Conservation (phyloP, 1,140 invertebrate genomes). For the Coelopa frigida region DNA sequence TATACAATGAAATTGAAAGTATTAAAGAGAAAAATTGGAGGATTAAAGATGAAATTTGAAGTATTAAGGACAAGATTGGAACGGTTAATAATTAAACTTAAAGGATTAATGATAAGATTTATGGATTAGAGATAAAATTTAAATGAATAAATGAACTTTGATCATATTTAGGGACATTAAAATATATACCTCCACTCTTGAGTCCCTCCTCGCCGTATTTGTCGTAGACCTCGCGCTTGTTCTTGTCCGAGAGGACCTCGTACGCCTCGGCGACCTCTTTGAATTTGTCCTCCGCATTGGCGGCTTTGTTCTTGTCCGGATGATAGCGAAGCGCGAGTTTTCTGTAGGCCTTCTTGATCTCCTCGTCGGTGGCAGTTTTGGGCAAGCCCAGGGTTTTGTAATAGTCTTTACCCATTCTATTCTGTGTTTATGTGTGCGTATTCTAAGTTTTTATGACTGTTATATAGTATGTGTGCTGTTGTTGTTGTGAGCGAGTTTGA, state of each 20-base stretch:
- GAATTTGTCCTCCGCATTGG: slow-evolving; percentile 94
- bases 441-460: neutral
- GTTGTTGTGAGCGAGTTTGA: too few relatives aligned
- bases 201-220: slow-evolving; percentile 94
- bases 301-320: slow-evolving; percentile 96
- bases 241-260: slow-evolving; percentile 92
- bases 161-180: neutral
- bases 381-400: slow-evolving; percentile 87
- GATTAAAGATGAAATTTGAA: too few relatives aligned
- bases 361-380: slow-evolving; percentile 84
- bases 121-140: too few relatives aligned
- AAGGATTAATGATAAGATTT: too few relatives aligned
- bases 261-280: slow-evolving; percentile 98
- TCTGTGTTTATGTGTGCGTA: slow-evolving; percentile 18
- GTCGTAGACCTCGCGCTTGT: slow-evolving; percentile 93
- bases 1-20: too few relatives aligned
- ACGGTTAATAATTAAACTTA: too few relatives aligned
- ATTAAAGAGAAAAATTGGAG: too few relatives aligned
- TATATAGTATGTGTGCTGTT: too few relatives aligned
- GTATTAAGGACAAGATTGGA: too few relatives aligned
- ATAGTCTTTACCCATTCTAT: slow-evolving; percentile 98
- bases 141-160: too few relatives aligned
- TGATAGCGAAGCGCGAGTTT: slow-evolving; percentile 98
- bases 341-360: slow-evolving; percentile 96
- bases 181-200: slow-evolving; percentile 57